A percentile compares a stretch with the other conserved stretches of the same genome.
Evolutionary conservation across 2,888 invertebrate genomes (phyloP).

Genomic region (Ellobium chinense): DNA sequence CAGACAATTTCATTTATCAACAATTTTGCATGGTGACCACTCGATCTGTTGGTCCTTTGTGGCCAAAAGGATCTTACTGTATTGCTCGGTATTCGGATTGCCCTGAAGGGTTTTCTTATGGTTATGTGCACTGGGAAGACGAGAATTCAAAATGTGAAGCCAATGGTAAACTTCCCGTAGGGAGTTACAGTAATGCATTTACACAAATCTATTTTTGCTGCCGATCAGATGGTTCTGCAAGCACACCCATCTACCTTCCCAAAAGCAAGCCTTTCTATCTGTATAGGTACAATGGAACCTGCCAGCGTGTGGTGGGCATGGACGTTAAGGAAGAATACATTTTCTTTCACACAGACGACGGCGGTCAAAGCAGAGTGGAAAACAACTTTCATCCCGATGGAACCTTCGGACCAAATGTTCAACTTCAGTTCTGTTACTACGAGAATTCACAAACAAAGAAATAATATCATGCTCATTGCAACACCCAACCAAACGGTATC

Average conservation of each 20-base stretch:
- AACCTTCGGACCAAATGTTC: background rate
- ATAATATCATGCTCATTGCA: too few species aligned
- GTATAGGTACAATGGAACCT: slow-evolving; percentile 24
- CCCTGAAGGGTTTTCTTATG: slow-evolving; percentile 20
- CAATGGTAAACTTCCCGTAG: background rate
- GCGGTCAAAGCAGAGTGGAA: background rate
- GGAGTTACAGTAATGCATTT: background rate
- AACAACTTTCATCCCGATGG: slow-evolving; percentile 32
- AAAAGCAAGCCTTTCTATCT: slow-evolving; percentile 22
- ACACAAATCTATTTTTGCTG: slow-evolving; percentile 22
- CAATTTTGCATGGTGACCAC: slow-evolving; percentile 15
- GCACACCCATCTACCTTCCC: background rate
- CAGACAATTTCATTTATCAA: slow-evolving; percentile 16
- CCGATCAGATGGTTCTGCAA: slow-evolving; percentile 10
- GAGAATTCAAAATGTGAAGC: background rate
- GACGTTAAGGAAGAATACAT: background rate
- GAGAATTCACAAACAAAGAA: background rate
- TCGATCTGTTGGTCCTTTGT: background rate
- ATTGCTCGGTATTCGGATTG: slow-evolving; percentile 3
- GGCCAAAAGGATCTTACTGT: slow-evolving; percentile 34
- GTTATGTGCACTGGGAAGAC: slow-evolving; percentile 21
- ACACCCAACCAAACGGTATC: too few species aligned
- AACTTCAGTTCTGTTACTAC: slow-evolving; percentile 28
- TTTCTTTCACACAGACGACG: slow-evolving; percentile 28
- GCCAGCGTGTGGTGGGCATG: slow-evolving; percentile 25